phyloP scores from a whole-genome alignment of 30 jellyfish, hydroid and myxozoan genomes.

The Chrysaora quinquecirrha region DNA sequence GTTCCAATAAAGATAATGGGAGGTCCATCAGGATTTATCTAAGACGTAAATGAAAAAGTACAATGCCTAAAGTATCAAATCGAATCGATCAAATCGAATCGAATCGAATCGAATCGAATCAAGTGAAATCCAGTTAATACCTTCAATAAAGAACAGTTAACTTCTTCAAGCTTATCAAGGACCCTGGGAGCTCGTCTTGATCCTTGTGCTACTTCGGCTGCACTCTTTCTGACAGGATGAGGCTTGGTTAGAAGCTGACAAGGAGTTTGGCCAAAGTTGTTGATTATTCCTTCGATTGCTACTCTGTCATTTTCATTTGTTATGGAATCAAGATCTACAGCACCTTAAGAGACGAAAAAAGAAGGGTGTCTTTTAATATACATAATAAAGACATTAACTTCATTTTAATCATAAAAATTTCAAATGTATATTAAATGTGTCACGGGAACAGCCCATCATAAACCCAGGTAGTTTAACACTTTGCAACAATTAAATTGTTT shows the following conservation, averaged over 20 bases:
- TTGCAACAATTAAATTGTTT: no score
- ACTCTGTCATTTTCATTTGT: slow-evolving; percentile 58
- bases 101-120: no score
- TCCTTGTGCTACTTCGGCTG: slow-evolving; percentile 36
- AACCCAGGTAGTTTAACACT: no score
- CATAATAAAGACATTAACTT: no score
- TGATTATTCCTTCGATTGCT: slow-evolving; percentile 89
- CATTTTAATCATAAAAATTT: no score
- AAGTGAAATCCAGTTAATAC: no score
- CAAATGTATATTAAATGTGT: no score
- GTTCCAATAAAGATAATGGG: slow-evolving; percentile 80
- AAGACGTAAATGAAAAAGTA: no score
- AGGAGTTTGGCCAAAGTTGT: slow-evolving; percentile 95
- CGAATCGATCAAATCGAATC: no score
- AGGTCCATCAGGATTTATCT: slow-evolving; percentile 56
- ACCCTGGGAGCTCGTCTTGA: slow-evolving; percentile 30
- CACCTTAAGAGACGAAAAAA: slow-evolving; percentile 82
- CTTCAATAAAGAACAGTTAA: slow-evolving; percentile 51
- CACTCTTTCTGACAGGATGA: slow-evolving; percentile 86
- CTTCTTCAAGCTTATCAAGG: slow-evolving; percentile 31
- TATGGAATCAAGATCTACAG: slow-evolving; percentile 79
- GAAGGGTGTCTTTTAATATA: no score
- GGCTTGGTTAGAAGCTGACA: slow-evolving; percentile 90
- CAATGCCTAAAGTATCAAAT: no score
- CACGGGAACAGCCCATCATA: no score